These are phyloP conservation scores for Cyprinella venusta DNA, from an alignment of 2,797 vertebrate genomes.

Conservation along the genomic window DNA sequence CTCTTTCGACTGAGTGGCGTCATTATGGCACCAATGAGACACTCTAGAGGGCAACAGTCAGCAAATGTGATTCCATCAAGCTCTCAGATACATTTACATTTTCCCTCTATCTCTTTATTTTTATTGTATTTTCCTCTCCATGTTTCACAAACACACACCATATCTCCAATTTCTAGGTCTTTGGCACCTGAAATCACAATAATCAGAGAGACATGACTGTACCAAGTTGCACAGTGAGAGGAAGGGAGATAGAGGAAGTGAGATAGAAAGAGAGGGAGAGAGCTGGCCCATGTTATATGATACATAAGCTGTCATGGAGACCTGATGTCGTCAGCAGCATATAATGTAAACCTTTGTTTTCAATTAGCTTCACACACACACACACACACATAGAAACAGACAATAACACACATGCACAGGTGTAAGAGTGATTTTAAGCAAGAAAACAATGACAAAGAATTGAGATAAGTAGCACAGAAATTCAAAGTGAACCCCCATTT, in stretches of 20 bases:
- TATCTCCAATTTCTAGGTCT: slow-evolving; percentile 8
- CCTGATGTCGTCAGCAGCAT: slow-evolving; percentile 44
- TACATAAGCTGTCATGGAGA: slow-evolving; percentile 47
- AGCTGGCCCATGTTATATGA: slow-evolving; percentile 46
- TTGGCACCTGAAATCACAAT: slow-evolving; percentile 6
- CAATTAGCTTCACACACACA: slow-evolving; percentile 15
- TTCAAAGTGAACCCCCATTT: neutral
- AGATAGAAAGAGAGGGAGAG: neutral
- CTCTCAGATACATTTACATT: slow-evolving; percentile 24
- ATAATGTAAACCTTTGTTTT: slow-evolving; percentile 45
- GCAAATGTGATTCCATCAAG: slow-evolving; percentile 25
- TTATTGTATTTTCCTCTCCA: neutral
- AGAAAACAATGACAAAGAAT: neutral
- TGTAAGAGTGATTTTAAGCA: neutral
- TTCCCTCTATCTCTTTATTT: neutral
- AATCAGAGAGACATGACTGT: neutral
- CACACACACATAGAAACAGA: slow-evolving; percentile 6
- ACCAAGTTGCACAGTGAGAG: slow-evolving; percentile 7
- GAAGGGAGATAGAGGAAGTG: neutral
- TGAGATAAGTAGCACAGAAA: neutral
- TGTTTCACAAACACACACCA: neutral
- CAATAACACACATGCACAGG: slow-evolving; percentile 14
- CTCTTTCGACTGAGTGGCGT: slow-evolving; percentile 68
- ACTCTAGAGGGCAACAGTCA: slow-evolving; percentile 61
- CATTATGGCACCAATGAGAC: slow-evolving; percentile 70